These are phyloP conservation scores for Colostygia pectinataria DNA, from an alignment of 2,888 invertebrate species.

Conservation along the genomic window DNA sequence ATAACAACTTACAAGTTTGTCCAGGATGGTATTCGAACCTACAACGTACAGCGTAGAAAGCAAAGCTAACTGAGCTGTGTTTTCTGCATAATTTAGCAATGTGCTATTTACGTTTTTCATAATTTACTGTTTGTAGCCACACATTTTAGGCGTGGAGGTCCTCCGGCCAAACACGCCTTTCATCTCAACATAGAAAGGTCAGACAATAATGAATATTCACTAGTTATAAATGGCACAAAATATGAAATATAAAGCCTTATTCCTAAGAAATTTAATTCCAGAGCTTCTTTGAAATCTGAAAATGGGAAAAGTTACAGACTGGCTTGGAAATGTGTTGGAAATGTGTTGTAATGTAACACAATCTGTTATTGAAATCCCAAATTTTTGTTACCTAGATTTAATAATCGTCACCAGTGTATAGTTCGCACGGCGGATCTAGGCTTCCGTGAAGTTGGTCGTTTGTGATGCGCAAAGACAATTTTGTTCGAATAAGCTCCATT, in stretches of 20 bases:
- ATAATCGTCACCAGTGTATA: slow-evolving; percentile 21
- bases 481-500: too few species aligned
- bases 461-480: too few species aligned
- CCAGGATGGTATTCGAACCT: too few species aligned
- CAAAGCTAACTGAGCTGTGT: too few species aligned
- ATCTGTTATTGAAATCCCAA: slow-evolving; percentile 15
- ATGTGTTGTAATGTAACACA: slow-evolving; percentile 30
- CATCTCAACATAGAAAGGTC: slow-evolving; percentile 49
- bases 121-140: slow-evolving; percentile 1
- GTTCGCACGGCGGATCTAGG: too few species aligned
- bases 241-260: slow-evolving; percentile 2
- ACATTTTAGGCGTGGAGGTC: slow-evolving; percentile 23
- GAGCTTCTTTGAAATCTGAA: slow-evolving; percentile 3
- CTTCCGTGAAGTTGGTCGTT: too few species aligned
- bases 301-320: too few species aligned
- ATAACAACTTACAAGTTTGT: too few species aligned
- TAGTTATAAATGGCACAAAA: neutral
- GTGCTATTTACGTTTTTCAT: neutral
- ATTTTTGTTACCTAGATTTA: slow-evolving; percentile 23
- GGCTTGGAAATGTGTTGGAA: too few species aligned
- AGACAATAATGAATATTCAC: slow-evolving; percentile 23
- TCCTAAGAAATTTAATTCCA: neutral
- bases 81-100: neutral
- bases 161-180: slow-evolving; percentile 28
- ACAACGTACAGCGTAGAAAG: too few species aligned